Evolutionary conservation across 2,888 invertebrate species (phyloP).

Genomic region (Pemphredon lugubris): DNA sequence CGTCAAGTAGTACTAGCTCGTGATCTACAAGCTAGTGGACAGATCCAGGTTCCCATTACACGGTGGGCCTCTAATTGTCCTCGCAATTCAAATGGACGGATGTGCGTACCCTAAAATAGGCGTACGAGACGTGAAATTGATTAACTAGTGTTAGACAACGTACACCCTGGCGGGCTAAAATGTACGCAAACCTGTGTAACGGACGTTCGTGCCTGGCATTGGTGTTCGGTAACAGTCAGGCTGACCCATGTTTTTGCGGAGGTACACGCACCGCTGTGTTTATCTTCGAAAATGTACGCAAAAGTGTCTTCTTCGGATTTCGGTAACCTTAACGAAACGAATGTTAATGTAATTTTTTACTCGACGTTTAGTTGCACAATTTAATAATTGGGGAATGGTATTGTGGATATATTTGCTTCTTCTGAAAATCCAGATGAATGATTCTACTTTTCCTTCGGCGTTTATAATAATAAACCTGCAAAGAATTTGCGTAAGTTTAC

Average conservation of each 20-base stretch:
- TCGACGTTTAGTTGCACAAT: no score
- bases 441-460: no score
- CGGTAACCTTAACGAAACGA: no score
- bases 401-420: no score
- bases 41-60: slow-evolving; percentile 57
- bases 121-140: slow-evolving; percentile 67
- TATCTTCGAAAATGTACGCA: background rate
- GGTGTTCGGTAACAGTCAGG: no score
- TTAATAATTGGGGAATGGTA: no score
- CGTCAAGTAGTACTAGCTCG: slow-evolving; percentile 56
- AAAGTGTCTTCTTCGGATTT: no score
- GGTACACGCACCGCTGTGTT: background rate
- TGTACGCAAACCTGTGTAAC: slow-evolving; percentile 51
- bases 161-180: slow-evolving; percentile 52
- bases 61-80: slow-evolving; percentile 60
- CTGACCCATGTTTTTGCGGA: slow-evolving; percentile 8
- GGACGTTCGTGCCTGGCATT: slow-evolving; percentile 24
- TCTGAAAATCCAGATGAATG: no score
- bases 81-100: slow-evolving; percentile 60
- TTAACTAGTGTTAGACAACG: slow-evolving; percentile 62
- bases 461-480: no score
- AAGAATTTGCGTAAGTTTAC: no score
- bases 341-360: no score
- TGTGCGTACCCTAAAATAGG: slow-evolving; percentile 59
- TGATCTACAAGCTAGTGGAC: slow-evolving; percentile 55